A percentile compares a stretch with the other conserved stretches of the same genome.
Conservation (phyloP, 2,888 invertebrate genomes). For the Palloptera scutellata region DNA sequence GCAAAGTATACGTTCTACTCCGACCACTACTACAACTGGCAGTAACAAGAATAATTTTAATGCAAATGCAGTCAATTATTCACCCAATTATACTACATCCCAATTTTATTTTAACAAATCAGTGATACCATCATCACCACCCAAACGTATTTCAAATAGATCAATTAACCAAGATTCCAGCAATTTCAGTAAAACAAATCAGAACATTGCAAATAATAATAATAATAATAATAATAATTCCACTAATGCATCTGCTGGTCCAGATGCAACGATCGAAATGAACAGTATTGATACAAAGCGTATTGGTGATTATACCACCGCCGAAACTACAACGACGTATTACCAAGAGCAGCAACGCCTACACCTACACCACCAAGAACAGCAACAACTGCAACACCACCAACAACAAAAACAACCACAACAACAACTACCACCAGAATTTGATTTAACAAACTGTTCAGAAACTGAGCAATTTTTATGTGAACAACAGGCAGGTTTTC, state of each 20-base stretch:
- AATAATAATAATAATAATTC: constrained; percentile 1
- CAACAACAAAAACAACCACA: constrained; percentile 16
- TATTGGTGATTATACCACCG: constrained; percentile 15
- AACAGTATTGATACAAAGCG: constrained; percentile 18
- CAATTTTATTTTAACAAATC: too few relatives aligned
- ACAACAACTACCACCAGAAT: constrained; percentile 21
- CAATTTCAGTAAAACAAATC: constrained; percentile 18
- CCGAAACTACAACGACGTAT: constrained; percentile 11
- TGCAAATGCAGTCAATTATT: constrained; percentile 10
- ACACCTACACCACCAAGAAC: constrained; percentile 28
- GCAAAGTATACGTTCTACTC: constrained; percentile 43
- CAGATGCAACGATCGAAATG: constrained; percentile 20
- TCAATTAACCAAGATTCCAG: constrained; percentile 9
- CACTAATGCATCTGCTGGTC: constrained; percentile 23
- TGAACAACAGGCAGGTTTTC: constrained; percentile 54
- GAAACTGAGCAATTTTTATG: constrained; percentile 39
- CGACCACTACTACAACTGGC: constrained; percentile 12
- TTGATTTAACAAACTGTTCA: too few relatives aligned
- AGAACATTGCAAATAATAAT: constrained; percentile 14
- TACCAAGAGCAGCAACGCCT: constrained; percentile 18
- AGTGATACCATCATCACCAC: too few relatives aligned
- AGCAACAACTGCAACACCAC: constrained; percentile 17
- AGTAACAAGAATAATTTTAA: constrained; percentile 22
- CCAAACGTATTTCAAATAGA: constrained; percentile 14
- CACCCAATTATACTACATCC: too few relatives aligned